These are phyloP conservation scores for Cynaeus angustus DNA, from an alignment of 2,888 invertebrate genomes.

Conservation along the genomic window DNA sequence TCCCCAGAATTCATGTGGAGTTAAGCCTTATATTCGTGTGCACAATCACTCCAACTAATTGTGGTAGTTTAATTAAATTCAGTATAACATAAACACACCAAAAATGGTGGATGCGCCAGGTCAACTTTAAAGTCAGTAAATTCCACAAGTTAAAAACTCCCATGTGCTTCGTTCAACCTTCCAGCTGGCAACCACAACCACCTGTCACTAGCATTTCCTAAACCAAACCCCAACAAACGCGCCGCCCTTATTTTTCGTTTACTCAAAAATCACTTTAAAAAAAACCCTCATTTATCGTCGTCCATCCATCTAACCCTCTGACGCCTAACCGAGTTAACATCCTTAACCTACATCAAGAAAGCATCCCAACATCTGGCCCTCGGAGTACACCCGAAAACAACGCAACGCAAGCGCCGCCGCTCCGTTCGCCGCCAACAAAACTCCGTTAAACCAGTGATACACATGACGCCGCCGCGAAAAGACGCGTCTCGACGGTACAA, in stretches of 20 bases:
- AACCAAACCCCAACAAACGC: conserved; percentile 4
- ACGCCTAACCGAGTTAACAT: conserved; percentile 28
- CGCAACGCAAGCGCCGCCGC: conserved; percentile 47
- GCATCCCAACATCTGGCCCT: conserved; percentile 29
- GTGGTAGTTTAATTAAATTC: background rate
- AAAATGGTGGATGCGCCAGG: conserved; percentile 1
- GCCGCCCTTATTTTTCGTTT: background rate
- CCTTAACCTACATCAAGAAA: conserved; percentile 47
- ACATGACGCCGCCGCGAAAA: conserved; percentile 56
- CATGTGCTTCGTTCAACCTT: background rate
- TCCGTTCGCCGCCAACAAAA: conserved; percentile 17
- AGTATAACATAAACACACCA: background rate
- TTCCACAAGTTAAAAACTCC: background rate
- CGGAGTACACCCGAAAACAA: conserved; percentile 10
- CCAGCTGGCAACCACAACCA: conserved; percentile 4
- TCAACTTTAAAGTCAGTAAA: background rate
- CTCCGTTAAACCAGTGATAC: conserved; percentile 54
- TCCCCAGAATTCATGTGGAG: background rate
- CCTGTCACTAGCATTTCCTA: conserved; percentile 3
- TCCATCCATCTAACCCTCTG: conserved; percentile 11
- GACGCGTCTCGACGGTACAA: conserved; percentile 53
- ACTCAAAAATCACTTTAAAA: background rate
- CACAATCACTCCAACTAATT: background rate
- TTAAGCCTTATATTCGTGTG: background rate
- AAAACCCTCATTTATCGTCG: background rate